Evolutionary conservation across 2,113 vertebrate species (phyloP).

Genomic region (Heterotilapia buettikoferi): DNA sequence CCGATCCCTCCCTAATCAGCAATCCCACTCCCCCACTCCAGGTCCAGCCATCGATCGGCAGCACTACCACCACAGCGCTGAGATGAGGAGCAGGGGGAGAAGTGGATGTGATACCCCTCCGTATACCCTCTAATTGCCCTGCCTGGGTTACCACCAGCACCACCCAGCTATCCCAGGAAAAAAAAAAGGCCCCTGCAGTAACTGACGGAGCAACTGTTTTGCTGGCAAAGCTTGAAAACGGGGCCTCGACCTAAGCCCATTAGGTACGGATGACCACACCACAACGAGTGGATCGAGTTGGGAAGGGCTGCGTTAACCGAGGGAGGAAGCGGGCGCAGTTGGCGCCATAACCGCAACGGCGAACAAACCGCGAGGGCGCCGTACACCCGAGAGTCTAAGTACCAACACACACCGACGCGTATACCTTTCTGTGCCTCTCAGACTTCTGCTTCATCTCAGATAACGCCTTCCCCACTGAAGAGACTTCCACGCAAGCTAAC

Average conservation of each 20-base stretch:
- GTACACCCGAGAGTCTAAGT: slow-evolving; percentile 13
- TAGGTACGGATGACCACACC: slow-evolving; percentile 45
- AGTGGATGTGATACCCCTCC: slow-evolving; percentile 43
- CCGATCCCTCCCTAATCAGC: slow-evolving; percentile 58
- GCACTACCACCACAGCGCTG: slow-evolving; percentile 22
- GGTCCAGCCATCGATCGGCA: slow-evolving; percentile 49
- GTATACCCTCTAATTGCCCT: slow-evolving; percentile 57
- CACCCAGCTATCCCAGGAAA: slow-evolving; percentile 12
- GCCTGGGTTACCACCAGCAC: slow-evolving; percentile 31
- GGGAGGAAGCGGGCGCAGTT: slow-evolving; percentile 34
- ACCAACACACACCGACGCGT: background rate
- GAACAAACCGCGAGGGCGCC: slow-evolving; percentile 32
- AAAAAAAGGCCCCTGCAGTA: background rate
- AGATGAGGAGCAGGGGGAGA: slow-evolving; percentile 30
- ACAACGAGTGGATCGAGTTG: background rate
- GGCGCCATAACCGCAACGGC: slow-evolving; percentile 20
- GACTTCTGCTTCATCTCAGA: slow-evolving; percentile 43
- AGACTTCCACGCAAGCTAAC: slow-evolving; percentile 58
- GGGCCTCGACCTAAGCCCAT: slow-evolving; percentile 21
- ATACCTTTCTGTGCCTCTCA: slow-evolving; percentile 19
- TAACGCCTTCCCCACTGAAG: slow-evolving; percentile 53
- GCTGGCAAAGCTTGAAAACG: slow-evolving; percentile 37
- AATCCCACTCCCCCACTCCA: slow-evolving; percentile 22
- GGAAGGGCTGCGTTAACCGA: slow-evolving; percentile 23
- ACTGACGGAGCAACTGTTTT: slow-evolving; percentile 32